Percentiles rank a stretch among this genome's conserved stretches.
Evolutionary conservation across 1,140 invertebrate species (phyloP).

Genomic region (Dendroctonus ponderosae): DNA sequence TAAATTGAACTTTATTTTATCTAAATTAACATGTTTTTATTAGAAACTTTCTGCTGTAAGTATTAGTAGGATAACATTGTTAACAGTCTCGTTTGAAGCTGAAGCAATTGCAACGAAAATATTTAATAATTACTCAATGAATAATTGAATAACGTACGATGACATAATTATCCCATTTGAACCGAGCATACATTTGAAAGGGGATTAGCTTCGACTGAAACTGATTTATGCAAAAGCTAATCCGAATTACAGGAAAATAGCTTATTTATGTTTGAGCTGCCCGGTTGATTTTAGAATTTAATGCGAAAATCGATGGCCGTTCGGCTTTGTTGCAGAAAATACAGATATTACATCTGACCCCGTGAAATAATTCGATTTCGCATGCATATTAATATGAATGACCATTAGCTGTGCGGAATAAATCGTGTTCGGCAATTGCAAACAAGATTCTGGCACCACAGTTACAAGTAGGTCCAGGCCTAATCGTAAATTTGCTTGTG

Average conservation of each 20-base stretch:
- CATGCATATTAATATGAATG: slow-evolving; percentile 21
- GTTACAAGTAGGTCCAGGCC: neutral
- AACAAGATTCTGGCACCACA: neutral
- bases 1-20: too few relatives aligned
- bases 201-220: neutral
- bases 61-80: too few relatives aligned
- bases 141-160: too few relatives aligned
- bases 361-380: slow-evolving; percentile 13
- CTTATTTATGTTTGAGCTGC: slow-evolving; percentile 4
- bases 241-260: slow-evolving; percentile 10
- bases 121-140: too few relatives aligned
- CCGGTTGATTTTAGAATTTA: slow-evolving; percentile 5
- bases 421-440: neutral
- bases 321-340: slow-evolving; percentile 16
- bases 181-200: slow-evolving; percentile 8
- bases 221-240: slow-evolving; percentile 10
- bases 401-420: slow-evolving; percentile 5
- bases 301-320: slow-evolving; percentile 10
- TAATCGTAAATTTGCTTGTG: too few relatives aligned
- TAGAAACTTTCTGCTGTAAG: too few relatives aligned
- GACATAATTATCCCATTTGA: slow-evolving; percentile 4
- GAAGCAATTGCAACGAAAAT: too few relatives aligned
- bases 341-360: slow-evolving; percentile 16
- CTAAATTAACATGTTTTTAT: too few relatives aligned
- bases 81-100: too few relatives aligned